Evolutionary conservation across 2,797 vertebrate species (phyloP), one percentile per base, ranked within the genome.

Genomic region (Cuculus canorus): DNA sequence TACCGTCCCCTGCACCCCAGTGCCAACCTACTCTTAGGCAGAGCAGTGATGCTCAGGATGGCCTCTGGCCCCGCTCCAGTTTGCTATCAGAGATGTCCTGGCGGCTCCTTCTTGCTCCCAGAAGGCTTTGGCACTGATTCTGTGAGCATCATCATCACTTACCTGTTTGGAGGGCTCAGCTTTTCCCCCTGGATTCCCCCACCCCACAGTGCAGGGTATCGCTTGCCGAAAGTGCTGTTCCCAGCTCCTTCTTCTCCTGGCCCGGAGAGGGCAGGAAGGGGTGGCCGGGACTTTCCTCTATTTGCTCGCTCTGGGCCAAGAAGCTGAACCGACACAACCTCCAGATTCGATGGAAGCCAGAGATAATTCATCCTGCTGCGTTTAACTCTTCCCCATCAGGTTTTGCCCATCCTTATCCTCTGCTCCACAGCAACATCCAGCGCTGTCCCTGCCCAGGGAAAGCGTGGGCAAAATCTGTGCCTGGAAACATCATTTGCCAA

Each of bases 11-110:
- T 4, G 43, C 37, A 23, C 81, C 63, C 33, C 77, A 59, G 52
- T 24, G 35, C 28, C 69, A 59, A 13, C 25, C 70, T 5, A 11
- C 32, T 33, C 64, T 33, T 4, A 11, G 52, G 21, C 60, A 77
- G 32, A 37, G 32, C 27, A 2, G 37, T 0, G 1, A 13, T 54
- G 13, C 57, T 25, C 30, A 9, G 45, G 33, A 11, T 21, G 18
- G 7, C 33, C 59, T 25, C n/a, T 50, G 63, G 32, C n/a, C 37
- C 39, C 2, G 0, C 48, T 73, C 64, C 39, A 0, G 7, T 85
- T 82, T 6, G 37, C 14, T 70, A 60, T 61, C 3, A 3, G 50
- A 77, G 71, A 24, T 1, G 0, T 61, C 59, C 54, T 14, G 45
- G 41, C 0, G 2, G 4, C 60, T 75, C 33, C 41, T 68, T 22